Base-by-base conservation (phyloP, 2,113 vertebrate species). In the Sisor rabdophorus region DNA sequence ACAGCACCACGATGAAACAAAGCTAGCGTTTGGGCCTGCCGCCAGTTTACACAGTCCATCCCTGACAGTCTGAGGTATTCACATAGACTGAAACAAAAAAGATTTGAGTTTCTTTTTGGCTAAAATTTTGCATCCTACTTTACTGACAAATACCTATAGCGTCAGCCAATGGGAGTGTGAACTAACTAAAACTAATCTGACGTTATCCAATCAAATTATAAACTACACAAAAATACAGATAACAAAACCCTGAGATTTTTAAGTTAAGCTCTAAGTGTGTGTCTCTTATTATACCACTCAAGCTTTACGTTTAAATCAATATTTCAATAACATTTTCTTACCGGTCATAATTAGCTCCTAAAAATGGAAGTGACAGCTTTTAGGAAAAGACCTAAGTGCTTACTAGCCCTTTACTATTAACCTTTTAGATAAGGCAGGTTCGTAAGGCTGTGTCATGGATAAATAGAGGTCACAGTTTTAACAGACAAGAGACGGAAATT, bases 401-500 rank as follows among this genome's bases (percentile, higher is more conserved):
- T 11, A 19, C 48, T 32, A 64, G 54, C 20, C 17, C 20, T 17
- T 50, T 16, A 60, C 55, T 65, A 81, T 79, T 75, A 79, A 75
- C 80, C n/a, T n/a, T 32, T 58, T 44, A 8, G 54, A 53, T 28
- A 20, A 58, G 70, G 53, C 44, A 17, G 68, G 13, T 59, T 20
- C 17, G 36, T 55, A 54, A 56, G 68, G 64, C 44, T 15, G 28
- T 59, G 61, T 40, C 40, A 47, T 28, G 32, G 26, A 65, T 56
- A 58, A 80, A 40, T 36, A 48, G 70, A 73, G n/a, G 59, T 61
- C 12, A 85, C 84, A 73, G 67, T 73, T 77, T 82, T 84, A 85
- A 65, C 83, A 72, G 84, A 84, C 85, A 68, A 75, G 2, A 84
- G 85, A 83, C 82, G 81, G 85, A 90, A 68, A 92, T 87, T 85